Evolutionary conservation across 2,797 vertebrate genomes (phyloP).

Genomic region (Manis javanica): DNA sequence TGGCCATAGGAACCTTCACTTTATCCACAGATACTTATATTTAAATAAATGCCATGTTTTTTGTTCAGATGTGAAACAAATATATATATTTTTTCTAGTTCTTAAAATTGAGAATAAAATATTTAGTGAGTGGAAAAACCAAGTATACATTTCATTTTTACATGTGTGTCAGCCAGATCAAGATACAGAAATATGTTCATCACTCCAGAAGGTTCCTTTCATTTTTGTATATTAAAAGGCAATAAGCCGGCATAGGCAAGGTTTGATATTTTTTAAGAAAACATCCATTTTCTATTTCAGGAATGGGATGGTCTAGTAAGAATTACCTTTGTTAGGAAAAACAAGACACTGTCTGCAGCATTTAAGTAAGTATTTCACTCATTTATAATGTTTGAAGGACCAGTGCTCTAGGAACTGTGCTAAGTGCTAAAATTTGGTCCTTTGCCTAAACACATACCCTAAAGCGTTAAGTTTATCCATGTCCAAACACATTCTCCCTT

Average conservation of each 20-base stretch:
- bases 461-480: neutral
- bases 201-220: neutral
- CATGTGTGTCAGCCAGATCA: neutral
- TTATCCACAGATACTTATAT: neutral
- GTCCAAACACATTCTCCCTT: neutral
- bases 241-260: neutral
- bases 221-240: constrained; percentile 20
- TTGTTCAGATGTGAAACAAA: neutral
- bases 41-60: constrained; percentile 4
- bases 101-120: constrained; percentile 32
- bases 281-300: constrained; percentile 84
- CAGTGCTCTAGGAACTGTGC: neutral
- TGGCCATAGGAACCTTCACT: no score
- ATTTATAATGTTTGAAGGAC: neutral
- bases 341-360: constrained; percentile 95
- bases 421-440: neutral
- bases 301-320: constrained; percentile 99
- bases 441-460: neutral
- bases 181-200: neutral
- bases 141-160: neutral
- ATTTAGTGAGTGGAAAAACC: constrained; percentile 5
- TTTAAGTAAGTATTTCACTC: constrained; percentile 94
- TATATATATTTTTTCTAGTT: neutral
- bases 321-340: constrained; percentile 98
- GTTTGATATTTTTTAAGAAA: constrained; percentile 54